A percentile compares a stretch with the other conserved stretches of the same genome.
These are phyloP conservation scores for Drosophila repletoides DNA, from an alignment of 1,140 invertebrate species.

Conservation along the genomic window DNA sequence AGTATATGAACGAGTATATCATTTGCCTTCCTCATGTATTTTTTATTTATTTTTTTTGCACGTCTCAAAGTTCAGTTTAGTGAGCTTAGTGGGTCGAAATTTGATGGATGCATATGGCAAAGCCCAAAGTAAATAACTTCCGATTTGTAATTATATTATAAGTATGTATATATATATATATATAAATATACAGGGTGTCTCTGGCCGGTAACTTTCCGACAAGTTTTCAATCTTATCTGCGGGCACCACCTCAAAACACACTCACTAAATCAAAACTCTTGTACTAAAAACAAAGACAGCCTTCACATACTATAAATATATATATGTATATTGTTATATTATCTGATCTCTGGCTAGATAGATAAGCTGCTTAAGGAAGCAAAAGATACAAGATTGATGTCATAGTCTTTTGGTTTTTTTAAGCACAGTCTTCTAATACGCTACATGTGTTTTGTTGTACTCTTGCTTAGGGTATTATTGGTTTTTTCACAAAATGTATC, in stretches of 20 bases:
- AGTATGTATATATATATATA: too few relatives aligned
- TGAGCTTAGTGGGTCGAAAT: conserved; percentile 31
- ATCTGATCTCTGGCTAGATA: conserved; percentile 10
- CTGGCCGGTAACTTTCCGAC: conserved; percentile 31
- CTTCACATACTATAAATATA: conserved; percentile 13
- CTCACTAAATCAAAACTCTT: background rate
- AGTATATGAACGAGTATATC: conserved; percentile 12
- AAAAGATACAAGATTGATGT: conserved; percentile 52
- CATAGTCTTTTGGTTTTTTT: conserved; percentile 21
- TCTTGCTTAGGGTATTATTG: too few relatives aligned
- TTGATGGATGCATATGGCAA: conserved; percentile 50
- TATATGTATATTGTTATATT: conserved; percentile 5
- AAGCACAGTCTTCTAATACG: conserved; percentile 7
- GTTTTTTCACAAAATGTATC: too few relatives aligned
- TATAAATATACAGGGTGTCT: conserved; percentile 37
- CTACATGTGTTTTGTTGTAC: conserved; percentile 21
- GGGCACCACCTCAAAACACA: background rate
- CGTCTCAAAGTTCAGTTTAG: conserved; percentile 43
- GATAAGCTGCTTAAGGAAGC: conserved; percentile 34
- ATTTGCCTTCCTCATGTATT: conserved; percentile 33
- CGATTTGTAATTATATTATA: conserved; percentile 51
- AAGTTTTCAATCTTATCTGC: conserved; percentile 44
- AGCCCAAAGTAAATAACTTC: conserved; percentile 57
- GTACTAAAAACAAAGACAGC: conserved; percentile 3
- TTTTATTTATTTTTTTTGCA: conserved; percentile 18